Evolutionary conservation across 2,888 invertebrate genomes (phyloP).

Genomic region (Alviniconcha strummeri): DNA sequence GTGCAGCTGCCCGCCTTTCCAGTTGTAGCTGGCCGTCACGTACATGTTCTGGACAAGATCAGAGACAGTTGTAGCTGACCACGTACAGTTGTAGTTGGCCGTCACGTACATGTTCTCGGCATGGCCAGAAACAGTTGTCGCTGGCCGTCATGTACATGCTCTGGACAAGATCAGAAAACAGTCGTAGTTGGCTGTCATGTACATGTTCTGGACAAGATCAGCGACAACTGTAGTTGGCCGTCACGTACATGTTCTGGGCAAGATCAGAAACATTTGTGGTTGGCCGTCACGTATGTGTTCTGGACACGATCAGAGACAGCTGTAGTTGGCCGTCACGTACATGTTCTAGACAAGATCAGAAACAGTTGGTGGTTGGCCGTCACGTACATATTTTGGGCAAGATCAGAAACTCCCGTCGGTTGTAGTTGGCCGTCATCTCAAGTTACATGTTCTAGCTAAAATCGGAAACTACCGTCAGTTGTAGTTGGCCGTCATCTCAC

Average conservation of each 20-base stretch:
- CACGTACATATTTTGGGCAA: too few relatives aligned
- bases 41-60: constrained; percentile 61
- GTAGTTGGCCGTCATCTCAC: constrained; percentile 55
- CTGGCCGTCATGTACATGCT: neutral
- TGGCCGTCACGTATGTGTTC: constrained; percentile 66
- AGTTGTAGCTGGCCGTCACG: constrained; percentile 60
- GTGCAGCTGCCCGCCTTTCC: constrained; percentile 72
- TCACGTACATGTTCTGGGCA: constrained; percentile 65
- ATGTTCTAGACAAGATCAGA: neutral
- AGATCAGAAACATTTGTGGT: constrained; percentile 52
- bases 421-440: too few relatives aligned
- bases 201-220: too few relatives aligned
- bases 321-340: neutral
- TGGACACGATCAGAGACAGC: constrained; percentile 37
- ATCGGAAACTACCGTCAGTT: constrained; percentile 43
- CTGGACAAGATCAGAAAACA: too few relatives aligned
- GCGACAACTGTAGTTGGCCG: constrained; percentile 57
- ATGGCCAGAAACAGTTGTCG: neutral
- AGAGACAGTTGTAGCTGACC: constrained; percentile 54
- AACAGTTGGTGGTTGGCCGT: neutral
- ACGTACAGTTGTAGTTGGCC: constrained; percentile 43
- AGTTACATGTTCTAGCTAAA: too few relatives aligned
- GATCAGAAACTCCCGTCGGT: too few relatives aligned
- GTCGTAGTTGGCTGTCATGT: too few relatives aligned
- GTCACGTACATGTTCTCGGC: neutral